Base-by-base conservation (phyloP, 2,113 vertebrate genomes). In the Cygnus buccinator region DNA sequence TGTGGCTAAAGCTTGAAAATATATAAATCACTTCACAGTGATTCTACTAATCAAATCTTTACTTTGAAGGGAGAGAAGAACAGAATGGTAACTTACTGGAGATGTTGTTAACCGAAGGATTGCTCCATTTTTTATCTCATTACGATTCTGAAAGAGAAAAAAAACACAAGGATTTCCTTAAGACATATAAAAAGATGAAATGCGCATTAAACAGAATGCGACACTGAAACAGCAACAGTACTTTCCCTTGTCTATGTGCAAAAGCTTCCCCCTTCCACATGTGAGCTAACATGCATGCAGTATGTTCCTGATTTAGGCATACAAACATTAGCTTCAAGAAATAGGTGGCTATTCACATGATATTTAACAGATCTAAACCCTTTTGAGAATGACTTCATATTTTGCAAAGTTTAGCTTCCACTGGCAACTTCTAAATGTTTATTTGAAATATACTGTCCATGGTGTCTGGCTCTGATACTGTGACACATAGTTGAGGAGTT, bases 121-220 rank as follows among this genome's bases (percentile, higher is more conserved):
- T 2, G 99, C 98, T 94, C 99, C 99, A 10, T 99, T 99, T 98
- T 99, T 99, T 84, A 99, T 99, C 97, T 99, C 99, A 89, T 99
- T 99, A 90, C 99, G 99, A 97, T 99, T 99, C 99, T 99, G 98
- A 91, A 97, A 97, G 97, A 94, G 79, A 97, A 97, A 92, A 96
- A 85, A 78, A 87, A 90, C 10, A 41, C 16, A 65, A 93, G 9
- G 61, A 44, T 75, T 94, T 72, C 66, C 55, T 82, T 70, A 71
- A 65, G 33, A 84, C 39, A 2, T 28, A 58, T 17, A 68, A 82
- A 78, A 79, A 71, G 17, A 77, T 46, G 16, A 77, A 95, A 62
- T 7, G 7, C 4, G 10, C 37, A 67, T 15, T 63, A 35, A 92
- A 71, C 29, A 87, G 43, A 67, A 67, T 10, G 7, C 37, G 43